These are phyloP conservation scores for Anodontia alba DNA, from an alignment of 2,888 invertebrate genomes.

Conservation along the genomic window DNA sequence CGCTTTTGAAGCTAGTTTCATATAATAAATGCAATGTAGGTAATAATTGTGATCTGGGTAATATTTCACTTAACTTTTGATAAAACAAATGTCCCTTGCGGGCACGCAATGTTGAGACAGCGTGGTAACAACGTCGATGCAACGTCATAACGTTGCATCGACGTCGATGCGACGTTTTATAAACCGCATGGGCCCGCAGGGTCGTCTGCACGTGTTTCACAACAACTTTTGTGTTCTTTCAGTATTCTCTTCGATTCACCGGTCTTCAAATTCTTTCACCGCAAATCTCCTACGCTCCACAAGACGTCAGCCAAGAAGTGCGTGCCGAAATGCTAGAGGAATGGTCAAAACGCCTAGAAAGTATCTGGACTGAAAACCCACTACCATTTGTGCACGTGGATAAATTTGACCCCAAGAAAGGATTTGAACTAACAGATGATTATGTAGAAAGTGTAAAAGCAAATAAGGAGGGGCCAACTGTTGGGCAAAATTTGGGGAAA, in stretches of 20 bases:
- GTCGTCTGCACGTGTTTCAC: too few relatives aligned
- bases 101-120: too few relatives aligned
- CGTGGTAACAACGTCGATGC: too few relatives aligned
- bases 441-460: slow-evolving; percentile 34
- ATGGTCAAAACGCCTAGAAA: slow-evolving; percentile 54
- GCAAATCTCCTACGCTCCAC: slow-evolving; percentile 52
- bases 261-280: slow-evolving; percentile 70
- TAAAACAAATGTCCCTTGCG: too few relatives aligned
- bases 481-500: slow-evolving; percentile 61
- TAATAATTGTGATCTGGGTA: too few relatives aligned
- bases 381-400: slow-evolving; percentile 56
- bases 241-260: slow-evolving; percentile 61
- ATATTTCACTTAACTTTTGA: too few relatives aligned
- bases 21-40: too few relatives aligned
- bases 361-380: slow-evolving; percentile 54
- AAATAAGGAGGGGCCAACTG: slow-evolving; percentile 26
- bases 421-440: slow-evolving; percentile 37
- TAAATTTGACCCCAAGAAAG: slow-evolving; percentile 45
- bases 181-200: too few relatives aligned
- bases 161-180: too few relatives aligned
- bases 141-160: too few relatives aligned
- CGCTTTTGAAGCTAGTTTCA: too few relatives aligned
- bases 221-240: slow-evolving; percentile 18
- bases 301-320: slow-evolving; percentile 28
- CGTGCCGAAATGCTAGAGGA: slow-evolving; percentile 33